These are phyloP conservation scores for Trichoplax adhaerens DNA, from an alignment of 37 sponge, comb jelly and placozoan species.

Conservation along the genomic window DNA sequence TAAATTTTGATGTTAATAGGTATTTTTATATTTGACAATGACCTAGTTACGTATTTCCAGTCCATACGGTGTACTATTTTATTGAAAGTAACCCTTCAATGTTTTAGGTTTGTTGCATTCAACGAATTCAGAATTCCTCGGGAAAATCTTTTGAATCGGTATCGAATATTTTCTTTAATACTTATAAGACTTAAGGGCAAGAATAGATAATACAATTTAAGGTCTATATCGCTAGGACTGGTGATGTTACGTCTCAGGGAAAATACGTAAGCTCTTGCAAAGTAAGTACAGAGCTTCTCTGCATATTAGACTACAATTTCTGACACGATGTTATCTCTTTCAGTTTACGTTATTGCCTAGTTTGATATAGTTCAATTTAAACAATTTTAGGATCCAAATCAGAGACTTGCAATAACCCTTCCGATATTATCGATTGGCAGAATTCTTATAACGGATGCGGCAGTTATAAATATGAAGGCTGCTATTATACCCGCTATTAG, in stretches of 20 bases:
- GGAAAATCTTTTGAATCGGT: constrained; percentile 53
- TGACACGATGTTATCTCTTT: neutral
- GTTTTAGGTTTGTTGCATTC: constrained; percentile 47
- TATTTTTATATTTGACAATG: too few relatives aligned
- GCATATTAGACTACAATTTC: neutral
- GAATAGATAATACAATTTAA: neutral
- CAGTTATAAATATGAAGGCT: neutral
- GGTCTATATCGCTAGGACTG: constrained; percentile 4
- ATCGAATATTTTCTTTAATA: constrained; percentile 8
- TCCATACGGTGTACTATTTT: too few relatives aligned
- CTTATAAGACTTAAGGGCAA: neutral
- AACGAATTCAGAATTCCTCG: constrained; percentile 53
- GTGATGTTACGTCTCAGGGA: constrained; percentile 60
- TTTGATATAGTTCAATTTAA: neutral
- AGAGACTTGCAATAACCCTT: constrained; percentile 36
- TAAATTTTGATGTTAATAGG: neutral
- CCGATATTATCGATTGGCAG: constrained; percentile 51
- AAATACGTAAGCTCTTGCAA: constrained; percentile 32
- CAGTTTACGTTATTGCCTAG: constrained; percentile 3
- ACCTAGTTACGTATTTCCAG: too few relatives aligned
- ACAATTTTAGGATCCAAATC: constrained; percentile 25
- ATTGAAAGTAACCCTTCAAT: too few relatives aligned
- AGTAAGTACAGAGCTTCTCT: constrained; percentile 9
- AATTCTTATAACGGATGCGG: constrained; percentile 30
- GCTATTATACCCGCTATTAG: constrained; percentile 42